Conservation (phyloP, 2,888 invertebrate genomes). For the Tipula confusa region DNA sequence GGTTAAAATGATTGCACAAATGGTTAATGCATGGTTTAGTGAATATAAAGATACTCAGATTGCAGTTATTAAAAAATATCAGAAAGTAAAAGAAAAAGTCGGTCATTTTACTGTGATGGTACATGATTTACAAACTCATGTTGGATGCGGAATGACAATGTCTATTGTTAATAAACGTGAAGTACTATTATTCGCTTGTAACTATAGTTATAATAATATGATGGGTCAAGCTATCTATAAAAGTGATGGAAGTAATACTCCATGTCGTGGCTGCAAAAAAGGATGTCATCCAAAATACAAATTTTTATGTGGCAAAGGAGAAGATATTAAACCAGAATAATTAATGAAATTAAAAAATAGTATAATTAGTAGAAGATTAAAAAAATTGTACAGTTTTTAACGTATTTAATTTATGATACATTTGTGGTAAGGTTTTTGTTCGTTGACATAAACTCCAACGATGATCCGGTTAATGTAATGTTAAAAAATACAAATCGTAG, state of each 20-base stretch:
- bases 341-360: no score
- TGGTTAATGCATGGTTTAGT: background rate
- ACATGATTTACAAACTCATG: background rate
- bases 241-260: no score
- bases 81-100: background rate
- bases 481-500: no score
- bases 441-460: no score
- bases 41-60: background rate
- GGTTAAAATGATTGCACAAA: no score
- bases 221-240: background rate
- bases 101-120: conserved; percentile 4
- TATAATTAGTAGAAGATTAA: no score
- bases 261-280: background rate
- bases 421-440: no score
- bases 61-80: no score
- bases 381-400: no score
- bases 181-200: background rate
- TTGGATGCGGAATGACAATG: background rate
- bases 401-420: no score
- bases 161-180: background rate
- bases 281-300: background rate
- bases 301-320: background rate
- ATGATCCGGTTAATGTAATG: no score
- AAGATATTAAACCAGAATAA: no score
- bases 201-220: background rate